Evolutionary conservation across 2,888 invertebrate species (phyloP).

Genomic region (Eumacrocentrus americanus): DNA sequence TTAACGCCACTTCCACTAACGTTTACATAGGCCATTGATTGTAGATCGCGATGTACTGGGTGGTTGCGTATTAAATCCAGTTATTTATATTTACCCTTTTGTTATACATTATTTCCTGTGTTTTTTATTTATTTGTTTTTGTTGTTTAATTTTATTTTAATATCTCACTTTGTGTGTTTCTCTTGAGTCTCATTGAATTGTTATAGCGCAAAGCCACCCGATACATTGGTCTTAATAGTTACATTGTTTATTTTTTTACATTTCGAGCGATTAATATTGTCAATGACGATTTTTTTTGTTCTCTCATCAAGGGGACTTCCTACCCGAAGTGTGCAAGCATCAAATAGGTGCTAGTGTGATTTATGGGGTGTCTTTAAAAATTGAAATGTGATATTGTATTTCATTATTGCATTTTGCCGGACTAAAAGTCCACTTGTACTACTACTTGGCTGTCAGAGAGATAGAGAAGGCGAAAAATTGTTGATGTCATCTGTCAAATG

Average conservation of each 20-base stretch:
- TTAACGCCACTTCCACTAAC: slow-evolving; percentile 45
- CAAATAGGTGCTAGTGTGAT: background rate
- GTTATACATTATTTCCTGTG: slow-evolving; percentile 21
- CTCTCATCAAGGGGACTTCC: slow-evolving; percentile 36
- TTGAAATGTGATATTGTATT: background rate
- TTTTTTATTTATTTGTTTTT: slow-evolving; percentile 15
- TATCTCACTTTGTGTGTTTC: slow-evolving; percentile 5
- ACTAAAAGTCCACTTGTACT: slow-evolving; percentile 22
- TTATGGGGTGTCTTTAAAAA: background rate
- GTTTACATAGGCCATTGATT: slow-evolving; percentile 53
- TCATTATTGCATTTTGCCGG: background rate
- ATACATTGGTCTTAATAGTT: slow-evolving; percentile 38
- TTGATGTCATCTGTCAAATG: background rate
- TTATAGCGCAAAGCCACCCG: slow-evolving; percentile 27
- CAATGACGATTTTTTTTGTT: slow-evolving; percentile 40
- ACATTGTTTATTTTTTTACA: slow-evolving; percentile 34
- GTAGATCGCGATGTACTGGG: slow-evolving; percentile 40
- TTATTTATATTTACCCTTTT: slow-evolving; percentile 21
- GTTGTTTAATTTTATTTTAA: slow-evolving; percentile 1
- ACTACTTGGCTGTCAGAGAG: slow-evolving; percentile 27
- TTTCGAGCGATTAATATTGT: slow-evolving; percentile 48
- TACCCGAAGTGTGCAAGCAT: slow-evolving; percentile 6
- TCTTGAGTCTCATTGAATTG: no score
- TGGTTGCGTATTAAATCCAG: slow-evolving; percentile 33
- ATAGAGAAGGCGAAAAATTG: slow-evolving; percentile 19